Evolutionary conservation across 2,113 vertebrate species (phyloP).

Genomic region (Cynoglossus semilaevis): DNA sequence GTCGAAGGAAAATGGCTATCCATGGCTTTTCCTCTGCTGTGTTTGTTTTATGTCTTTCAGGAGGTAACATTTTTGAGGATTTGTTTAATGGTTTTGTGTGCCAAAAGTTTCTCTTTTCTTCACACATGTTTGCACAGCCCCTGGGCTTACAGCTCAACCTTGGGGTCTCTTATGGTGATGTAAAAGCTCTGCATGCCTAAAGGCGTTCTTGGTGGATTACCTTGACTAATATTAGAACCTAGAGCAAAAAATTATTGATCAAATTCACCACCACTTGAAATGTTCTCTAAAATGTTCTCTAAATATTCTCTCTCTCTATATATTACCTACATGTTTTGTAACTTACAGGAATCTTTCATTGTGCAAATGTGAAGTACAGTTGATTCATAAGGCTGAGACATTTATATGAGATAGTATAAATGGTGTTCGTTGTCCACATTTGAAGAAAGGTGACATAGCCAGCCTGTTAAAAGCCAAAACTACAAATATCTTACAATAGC

Average conservation of each 20-base stretch:
- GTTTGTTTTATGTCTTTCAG: not conserved
- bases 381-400: too few relatives aligned
- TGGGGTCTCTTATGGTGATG: conserved; percentile 66
- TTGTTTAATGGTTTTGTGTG: not conserved
- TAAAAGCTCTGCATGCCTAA: conserved; percentile 63
- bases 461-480: too few relatives aligned
- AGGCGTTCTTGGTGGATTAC: conserved; percentile 72
- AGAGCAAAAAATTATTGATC: conserved; percentile 49
- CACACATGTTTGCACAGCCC: conserved; percentile 33
- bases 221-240: conserved; percentile 55
- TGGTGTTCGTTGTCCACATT: too few relatives aligned
- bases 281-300: conserved; percentile 20
- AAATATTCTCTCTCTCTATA: conserved; percentile 3
- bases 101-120: conserved; percentile 3
- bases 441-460: too few relatives aligned
- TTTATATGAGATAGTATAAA: too few relatives aligned
- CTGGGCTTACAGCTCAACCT: conserved; percentile 50
- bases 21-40: not conserved
- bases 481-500: too few relatives aligned
- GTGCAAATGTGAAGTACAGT: too few relatives aligned
- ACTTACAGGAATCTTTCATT: conserved; percentile 1
- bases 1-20: too few relatives aligned
- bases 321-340: conserved; percentile 4
- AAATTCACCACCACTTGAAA: conserved; percentile 17
- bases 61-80: too few relatives aligned